Base-by-base conservation (phyloP, 2,888 invertebrate genomes). In the Pachliopta kotzebuea region DNA sequence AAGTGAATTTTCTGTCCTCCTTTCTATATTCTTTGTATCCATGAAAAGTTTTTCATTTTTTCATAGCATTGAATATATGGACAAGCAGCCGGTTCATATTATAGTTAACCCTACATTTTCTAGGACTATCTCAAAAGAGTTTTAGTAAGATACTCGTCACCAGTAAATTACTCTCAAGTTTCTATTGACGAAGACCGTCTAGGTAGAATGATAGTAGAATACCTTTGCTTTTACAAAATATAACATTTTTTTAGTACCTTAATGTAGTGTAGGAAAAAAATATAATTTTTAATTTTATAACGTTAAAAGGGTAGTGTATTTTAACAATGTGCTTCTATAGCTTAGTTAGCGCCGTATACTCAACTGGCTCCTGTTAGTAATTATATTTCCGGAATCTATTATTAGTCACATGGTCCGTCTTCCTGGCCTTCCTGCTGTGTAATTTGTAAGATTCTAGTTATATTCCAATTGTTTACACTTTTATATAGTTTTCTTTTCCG, bases 341-440 rank as follows among this genome's bases (percentile, higher is more conserved):
- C 0, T 11, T n/a, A 45, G 21, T 52, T 52, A 21, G 50, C 11
- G 14, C 11, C 23, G 11, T 9, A n/a, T 9, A 52, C 21, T 21
- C 21, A 14, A 52, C 50, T 52, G 50, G 21, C 4, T 52, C 50
- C 20, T 52, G 50, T 52, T 21, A 52, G 50, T 52, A 52, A 52
- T 21, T 52, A 52, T 52, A 52, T 52, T 52, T 52, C 50, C 50
- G 50, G 50, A 11, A n/a, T 8, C 50, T 21, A 21, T 52, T 20
- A 52, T 52, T 52, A 11, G 21, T 49, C n/a, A n/a, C 7, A 21
- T 11, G 21, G 50, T 45, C 45, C 21, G 50, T 45, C 45, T n/a
- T 45, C 45, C n/a, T 45, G 18, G 45, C 45, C 3, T 45, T n/a
- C n/a, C 6, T 17, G 42, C 18, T 18, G 42, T 18, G 18, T 17